Evolutionary conservation across 1,140 invertebrate species (phyloP).

Genomic region (Cotesia chilonis): DNA sequence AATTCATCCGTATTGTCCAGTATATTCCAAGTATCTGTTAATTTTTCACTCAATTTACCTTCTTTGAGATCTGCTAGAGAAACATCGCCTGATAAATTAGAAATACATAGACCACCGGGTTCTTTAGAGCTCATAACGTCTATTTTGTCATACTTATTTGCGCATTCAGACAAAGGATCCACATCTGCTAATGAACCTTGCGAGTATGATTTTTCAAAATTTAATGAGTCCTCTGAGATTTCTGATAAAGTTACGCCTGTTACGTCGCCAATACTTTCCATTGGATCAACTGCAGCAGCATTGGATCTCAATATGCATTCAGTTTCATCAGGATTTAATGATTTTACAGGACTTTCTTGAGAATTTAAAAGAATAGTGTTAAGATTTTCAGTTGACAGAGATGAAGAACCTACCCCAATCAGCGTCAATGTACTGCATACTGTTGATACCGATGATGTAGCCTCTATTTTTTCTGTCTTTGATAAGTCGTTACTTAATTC

Average conservation of each 20-base stretch:
- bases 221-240: background rate
- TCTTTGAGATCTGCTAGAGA: too few relatives aligned
- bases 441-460: background rate
- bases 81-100: too few relatives aligned
- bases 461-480: too few relatives aligned
- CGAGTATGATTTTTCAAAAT: constrained; percentile 1
- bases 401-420: background rate
- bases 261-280: background rate
- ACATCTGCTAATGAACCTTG: background rate
- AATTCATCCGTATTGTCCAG: too few relatives aligned
- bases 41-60: too few relatives aligned
- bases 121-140: too few relatives aligned
- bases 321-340: too few relatives aligned
- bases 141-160: background rate
- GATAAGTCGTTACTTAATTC: too few relatives aligned
- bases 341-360: background rate
- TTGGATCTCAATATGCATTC: too few relatives aligned
- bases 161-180: background rate
- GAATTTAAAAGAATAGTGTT: background rate
- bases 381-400: background rate
- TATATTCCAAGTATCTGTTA: too few relatives aligned
- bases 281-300: background rate
- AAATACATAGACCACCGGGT: too few relatives aligned
- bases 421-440: background rate
- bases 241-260: background rate